Evolutionary conservation across 2,797 vertebrate species (phyloP), one percentile per base, ranked within the genome.

Genomic region (Triplophysa yarkandensis): DNA sequence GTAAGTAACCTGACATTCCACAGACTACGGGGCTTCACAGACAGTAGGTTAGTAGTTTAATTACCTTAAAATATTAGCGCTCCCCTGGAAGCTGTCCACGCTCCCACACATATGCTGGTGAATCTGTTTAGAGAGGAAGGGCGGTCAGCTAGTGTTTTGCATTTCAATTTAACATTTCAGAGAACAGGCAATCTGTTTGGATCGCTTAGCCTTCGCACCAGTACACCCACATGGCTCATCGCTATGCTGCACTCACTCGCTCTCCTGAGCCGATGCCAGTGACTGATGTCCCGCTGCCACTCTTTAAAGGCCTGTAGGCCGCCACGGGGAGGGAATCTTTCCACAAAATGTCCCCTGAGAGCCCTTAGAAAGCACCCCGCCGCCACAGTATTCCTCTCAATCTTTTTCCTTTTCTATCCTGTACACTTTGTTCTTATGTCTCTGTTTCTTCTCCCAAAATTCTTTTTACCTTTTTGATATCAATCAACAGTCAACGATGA

Each of bases 161-260:
- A 91, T 92, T 90, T 92, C 89, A 88, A 90, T 92, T 92, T 91
- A 89, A 89, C 89, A 90, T 92, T 91, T 92, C 90, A 90, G 85
- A 91, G 89, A 90, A 86, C 88, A 90, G 88, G 90, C 91, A 90
- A 88, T 87, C 84, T 84, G 89, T 88, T 88, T 86, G 30, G 85
- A 88, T 87, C 81, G 83, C 88, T 89, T 88, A 88, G 89, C 86
- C 88, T 80, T 86, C 83, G 84, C 89, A 87, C 87, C 86, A 84
- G 85, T 89, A 89, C 90, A 88, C 91, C 90, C 91, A 91, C 90
- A 87, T 88, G 84, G 84, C 88, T 88, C 85, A 87, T 86, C 78
- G 76, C 81, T 80, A 80, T 63, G 84, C 54, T 60, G 55, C 64
- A 39, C 64, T 75, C 73, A 67, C 84, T 85, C 71, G 84, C 87